Evolutionary conservation across 37 sponge, comb jelly and placozoan species (phyloP).

Genomic region (Beroe forskalii): DNA sequence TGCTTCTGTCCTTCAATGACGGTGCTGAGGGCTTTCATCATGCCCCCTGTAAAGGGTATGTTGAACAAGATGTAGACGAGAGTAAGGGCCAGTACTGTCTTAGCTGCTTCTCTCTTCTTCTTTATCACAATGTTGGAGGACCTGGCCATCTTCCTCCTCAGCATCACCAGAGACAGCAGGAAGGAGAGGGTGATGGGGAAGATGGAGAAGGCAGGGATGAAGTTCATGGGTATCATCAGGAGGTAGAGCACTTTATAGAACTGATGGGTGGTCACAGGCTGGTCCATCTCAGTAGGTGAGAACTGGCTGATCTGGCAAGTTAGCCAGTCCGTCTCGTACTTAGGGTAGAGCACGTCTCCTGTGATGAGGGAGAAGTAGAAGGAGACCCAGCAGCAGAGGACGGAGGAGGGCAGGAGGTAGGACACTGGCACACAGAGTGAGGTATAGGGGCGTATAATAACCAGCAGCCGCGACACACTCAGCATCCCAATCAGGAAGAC

Average conservation of each 20-base stretch:
- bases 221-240: conserved; percentile 9
- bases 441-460: neutral
- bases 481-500: conserved; percentile 58
- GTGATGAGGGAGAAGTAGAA: neutral
- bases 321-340: conserved; percentile 17
- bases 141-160: neutral
- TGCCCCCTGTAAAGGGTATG: conserved; percentile 2
- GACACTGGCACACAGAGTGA: neutral
- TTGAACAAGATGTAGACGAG: neutral
- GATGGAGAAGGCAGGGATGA: conserved; percentile 50
- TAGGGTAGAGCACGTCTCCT: neutral
- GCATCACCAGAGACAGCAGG: neutral
- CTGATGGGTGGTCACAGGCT: neutral
- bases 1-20: neutral
- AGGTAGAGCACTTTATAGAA: neutral
- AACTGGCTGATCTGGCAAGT: conserved; percentile 24
- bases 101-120: conserved; percentile 22
- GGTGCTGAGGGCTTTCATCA: conserved; percentile 4
- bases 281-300: neutral
- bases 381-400: neutral
- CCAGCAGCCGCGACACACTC: conserved; percentile 24
- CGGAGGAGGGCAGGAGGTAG: neutral
- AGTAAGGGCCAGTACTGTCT: conserved; percentile 2
- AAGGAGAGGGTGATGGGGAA: conserved; percentile 28
- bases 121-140: neutral